Evolutionary conservation across 2,888 invertebrate genomes (phyloP), one percentile per base, ranked within the genome.

Genomic region (Caenorhabditis becei): DNA sequence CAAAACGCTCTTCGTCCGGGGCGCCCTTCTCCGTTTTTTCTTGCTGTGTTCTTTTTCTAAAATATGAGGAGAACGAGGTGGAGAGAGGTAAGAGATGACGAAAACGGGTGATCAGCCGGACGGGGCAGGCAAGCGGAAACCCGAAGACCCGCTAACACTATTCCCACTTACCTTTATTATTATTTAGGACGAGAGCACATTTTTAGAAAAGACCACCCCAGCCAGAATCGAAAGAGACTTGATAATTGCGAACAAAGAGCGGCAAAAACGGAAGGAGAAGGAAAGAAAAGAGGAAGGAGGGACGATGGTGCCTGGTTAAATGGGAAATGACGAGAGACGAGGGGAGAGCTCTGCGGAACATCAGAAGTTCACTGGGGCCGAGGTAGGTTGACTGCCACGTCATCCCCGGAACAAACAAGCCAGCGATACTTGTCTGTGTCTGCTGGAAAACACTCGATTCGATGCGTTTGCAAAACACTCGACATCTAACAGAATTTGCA

Each of bases 161-260:
- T 24, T 26, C 4, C 18, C 32, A 58, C 58, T 18, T 37, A 44
- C 61, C 37, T 58, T 35, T 58, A 32, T 32, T 35, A 35, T n/a
- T 35, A 11, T 58, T 35, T 26, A 41, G 16, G 24, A 66, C 10
- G 41, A 37, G 37, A n/a, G 65, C 51, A 32, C 41, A 41, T 41
- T 41, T 41, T 41, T 41, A 41, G 41, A 41, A 41, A 41, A 14
- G 41, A 49, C 49, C 20, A 35, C 23, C 20, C 23, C n/a, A n/a
- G n/a, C n/a, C n/a, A n/a, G 20, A 20, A 35, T 26, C 26, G 23
- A 59, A 59, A 47, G 14, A 49, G 47, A 18, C 23, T 63, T 72
- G 72, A 58, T 72, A 65, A 72, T 72, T 63, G 65, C 41, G 72
- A 72, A 63, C 63, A 72, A 72, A 56, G 58, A 72, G 70, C 70